These are phyloP conservation scores for Aplochiton taeniatus DNA, from an alignment of 2,797 vertebrate genomes.

Conservation along the genomic window DNA sequence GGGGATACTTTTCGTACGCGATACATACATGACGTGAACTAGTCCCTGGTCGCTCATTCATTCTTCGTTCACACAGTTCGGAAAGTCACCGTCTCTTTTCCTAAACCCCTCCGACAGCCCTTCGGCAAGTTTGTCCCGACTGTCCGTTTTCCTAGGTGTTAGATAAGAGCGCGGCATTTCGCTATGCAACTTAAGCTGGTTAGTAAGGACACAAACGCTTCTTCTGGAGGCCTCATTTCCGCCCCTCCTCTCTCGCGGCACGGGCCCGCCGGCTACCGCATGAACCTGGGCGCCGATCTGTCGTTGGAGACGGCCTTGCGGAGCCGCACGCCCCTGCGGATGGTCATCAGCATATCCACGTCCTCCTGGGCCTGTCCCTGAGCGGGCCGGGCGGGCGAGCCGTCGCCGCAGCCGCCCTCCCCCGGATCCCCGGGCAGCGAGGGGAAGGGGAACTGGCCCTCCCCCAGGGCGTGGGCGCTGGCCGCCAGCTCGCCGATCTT, in stretches of 20 bases:
- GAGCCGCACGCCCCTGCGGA: slow-evolving; percentile 91
- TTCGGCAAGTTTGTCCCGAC: not conserved
- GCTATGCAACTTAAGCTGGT: not conserved
- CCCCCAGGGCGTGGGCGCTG: slow-evolving; percentile 88
- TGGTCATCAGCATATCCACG: slow-evolving; percentile 91
- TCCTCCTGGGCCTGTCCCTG: slow-evolving; percentile 47
- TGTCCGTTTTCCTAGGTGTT: not conserved
- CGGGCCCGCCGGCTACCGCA: slow-evolving; percentile 73
- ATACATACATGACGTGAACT: slow-evolving; percentile 60
- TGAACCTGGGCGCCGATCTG: slow-evolving; percentile 90
- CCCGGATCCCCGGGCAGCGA: slow-evolving; percentile 39
- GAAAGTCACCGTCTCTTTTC: not conserved
- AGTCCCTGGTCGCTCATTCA: slow-evolving; percentile 35
- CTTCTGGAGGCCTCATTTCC: no score
- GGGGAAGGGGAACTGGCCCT: slow-evolving; percentile 92
- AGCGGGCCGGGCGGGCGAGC: not conserved
- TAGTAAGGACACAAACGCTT: not conserved
- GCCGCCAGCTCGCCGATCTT: slow-evolving; percentile 97
- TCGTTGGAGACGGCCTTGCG: slow-evolving; percentile 92
- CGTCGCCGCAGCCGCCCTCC: not conserved
- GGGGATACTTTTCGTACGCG: slow-evolving; percentile 57
- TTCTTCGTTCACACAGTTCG: slow-evolving; percentile 6
- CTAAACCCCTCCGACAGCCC: no score
- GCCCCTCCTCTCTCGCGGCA: no score
- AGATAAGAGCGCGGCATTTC: not conserved